phyloP scores from a whole-genome alignment of 1,140 invertebrate genomes.

The Zophobas atratus region DNA sequence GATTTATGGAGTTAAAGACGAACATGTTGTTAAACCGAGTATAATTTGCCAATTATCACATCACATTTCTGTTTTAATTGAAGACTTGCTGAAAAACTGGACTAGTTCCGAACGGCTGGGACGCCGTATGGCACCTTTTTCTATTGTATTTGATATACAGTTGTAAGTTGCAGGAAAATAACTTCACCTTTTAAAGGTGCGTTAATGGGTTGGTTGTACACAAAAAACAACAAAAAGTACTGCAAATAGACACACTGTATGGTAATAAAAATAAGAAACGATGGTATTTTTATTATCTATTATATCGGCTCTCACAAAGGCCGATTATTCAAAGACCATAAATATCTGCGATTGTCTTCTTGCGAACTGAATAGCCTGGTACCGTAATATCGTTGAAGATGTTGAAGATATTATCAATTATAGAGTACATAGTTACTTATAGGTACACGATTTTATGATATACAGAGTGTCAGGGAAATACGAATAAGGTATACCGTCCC shows the following conservation, averaged over 20 bases:
- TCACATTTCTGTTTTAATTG: constrained; percentile 18
- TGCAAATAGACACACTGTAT: not conserved
- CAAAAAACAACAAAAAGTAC: no score
- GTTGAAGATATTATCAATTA: not conserved
- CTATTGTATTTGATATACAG: no score
- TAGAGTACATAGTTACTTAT: not conserved
- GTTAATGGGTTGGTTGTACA: no score
- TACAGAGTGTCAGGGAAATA: no score
- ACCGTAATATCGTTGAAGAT: not conserved
- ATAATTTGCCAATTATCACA: constrained; percentile 20
- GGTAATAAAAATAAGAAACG: not conserved
- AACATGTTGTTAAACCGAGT: constrained; percentile 10
- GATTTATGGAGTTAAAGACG: constrained; percentile 16
- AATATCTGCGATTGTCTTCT: not conserved
- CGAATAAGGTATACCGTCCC: no score
- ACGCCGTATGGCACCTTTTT: not conserved
- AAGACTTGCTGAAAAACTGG: constrained; percentile 1
- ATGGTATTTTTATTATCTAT: not conserved
- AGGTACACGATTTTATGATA: no score
- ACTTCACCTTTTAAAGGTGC: no score
- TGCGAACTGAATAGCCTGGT: not conserved
- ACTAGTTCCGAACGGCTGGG: not conserved
- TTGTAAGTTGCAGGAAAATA: no score
- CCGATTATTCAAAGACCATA: not conserved
- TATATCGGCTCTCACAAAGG: not conserved